Evolutionary conservation across 2,888 invertebrate genomes (phyloP).

Genomic region (Tipula vernalis): DNA sequence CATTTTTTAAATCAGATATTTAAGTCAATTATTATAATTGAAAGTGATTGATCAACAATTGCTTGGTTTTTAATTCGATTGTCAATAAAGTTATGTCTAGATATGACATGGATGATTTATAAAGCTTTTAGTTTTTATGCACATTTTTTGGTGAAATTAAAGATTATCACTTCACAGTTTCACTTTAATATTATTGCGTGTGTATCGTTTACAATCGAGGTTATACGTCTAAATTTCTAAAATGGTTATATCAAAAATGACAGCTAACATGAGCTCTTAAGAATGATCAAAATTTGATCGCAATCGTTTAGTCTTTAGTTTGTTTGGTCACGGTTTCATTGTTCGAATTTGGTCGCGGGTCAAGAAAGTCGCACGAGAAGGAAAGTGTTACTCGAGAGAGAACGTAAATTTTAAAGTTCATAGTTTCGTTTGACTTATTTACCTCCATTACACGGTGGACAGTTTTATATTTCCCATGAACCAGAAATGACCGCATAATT

Average conservation of each 20-base stretch:
- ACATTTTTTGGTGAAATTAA: background rate
- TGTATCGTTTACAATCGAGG: background rate
- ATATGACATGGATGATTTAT: background rate
- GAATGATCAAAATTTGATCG: too few species aligned
- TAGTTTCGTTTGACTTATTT: too few species aligned
- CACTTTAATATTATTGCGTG: background rate
- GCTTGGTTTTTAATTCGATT: background rate
- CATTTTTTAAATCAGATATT: background rate
- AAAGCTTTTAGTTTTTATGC: background rate
- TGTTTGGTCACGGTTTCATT: too few species aligned
- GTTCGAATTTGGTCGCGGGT: too few species aligned
- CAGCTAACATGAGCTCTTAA: background rate
- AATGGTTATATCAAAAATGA: too few species aligned
- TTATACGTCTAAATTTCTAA: background rate
- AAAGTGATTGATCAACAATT: background rate
- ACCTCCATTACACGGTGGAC: too few species aligned
- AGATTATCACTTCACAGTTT: background rate
- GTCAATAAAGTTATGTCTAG: background rate
- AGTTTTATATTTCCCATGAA: too few species aligned
- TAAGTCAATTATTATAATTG: background rate
- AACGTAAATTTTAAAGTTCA: too few species aligned
- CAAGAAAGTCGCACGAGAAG: too few species aligned
- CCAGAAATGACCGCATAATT: too few species aligned
- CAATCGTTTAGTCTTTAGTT: too few species aligned
- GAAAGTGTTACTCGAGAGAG: too few species aligned